Evolutionary conservation across 2,113 vertebrate species (phyloP), one percentile per base, ranked within the genome.

Genomic region (Orientallactaga bullata): DNA sequence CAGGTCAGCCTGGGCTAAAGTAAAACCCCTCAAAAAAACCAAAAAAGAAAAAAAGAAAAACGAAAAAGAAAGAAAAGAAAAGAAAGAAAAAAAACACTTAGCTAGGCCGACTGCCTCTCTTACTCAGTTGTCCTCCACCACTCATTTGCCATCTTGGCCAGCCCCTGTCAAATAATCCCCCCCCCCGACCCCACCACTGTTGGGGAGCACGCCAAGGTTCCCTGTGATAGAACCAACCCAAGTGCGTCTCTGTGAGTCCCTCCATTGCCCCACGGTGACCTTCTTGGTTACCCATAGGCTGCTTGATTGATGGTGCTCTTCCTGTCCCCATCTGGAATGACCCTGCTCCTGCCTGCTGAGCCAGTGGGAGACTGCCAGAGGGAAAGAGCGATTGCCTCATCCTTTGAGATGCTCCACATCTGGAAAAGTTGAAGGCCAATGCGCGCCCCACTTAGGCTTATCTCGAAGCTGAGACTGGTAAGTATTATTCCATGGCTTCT

Each of bases 201-300:
- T 15, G 1, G 2, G 72, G 85, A 74, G 51, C 16, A 5, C 8
- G 23, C 0, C 2, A 0, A 47, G 8, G 23, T 20, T n/a, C n/a
- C 58, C 32, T 30, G 35, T 42, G 21, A n/a, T 21, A 8, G 10
- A 18, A 58, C 20, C 26, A 66, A 15, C 17, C 68, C 35, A 39
- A 7, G 0, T 0, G 0, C 10, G 10, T 28, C 78, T 39, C 18
- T 10, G 4, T 1, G 11, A 8, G 11, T 21, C 23, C 5, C 18
- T 11, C 21, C 5, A 26, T 21, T 18, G 1, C 1, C 42, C 61
- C 10, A 15, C 4, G 6, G 17, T 2, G 11, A 24, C 26, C 71
- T 28, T 83, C 39, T 4, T 63, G 15, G 4, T 0, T 11, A 51
- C 12, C 79, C n/a, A 32, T 1, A 32, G 21, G 24, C n/a, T 71